phyloP scores from a whole-genome alignment of 2,113 vertebrate genomes.

The Brevimyrus niger region DNA sequence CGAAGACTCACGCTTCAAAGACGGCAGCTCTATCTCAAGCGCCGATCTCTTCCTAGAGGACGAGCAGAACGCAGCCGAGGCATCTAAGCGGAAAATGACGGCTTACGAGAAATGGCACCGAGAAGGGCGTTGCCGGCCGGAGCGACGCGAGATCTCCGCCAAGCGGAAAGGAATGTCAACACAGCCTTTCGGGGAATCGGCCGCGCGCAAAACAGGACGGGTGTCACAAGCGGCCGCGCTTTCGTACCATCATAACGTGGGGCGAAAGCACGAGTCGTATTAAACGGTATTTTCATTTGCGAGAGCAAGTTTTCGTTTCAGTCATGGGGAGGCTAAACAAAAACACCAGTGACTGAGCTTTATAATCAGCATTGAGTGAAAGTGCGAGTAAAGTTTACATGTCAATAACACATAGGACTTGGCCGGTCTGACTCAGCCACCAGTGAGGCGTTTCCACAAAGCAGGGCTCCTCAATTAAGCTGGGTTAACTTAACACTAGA shows the following conservation, averaged over 20 bases:
- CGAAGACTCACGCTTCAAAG: not conserved
- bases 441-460: not conserved
- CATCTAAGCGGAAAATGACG: not conserved
- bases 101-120: not conserved
- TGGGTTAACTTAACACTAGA: not conserved
- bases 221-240: not conserved
- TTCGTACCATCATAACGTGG: not conserved
- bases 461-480: not conserved
- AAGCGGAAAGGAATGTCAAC: not conserved
- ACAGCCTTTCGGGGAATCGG: not conserved
- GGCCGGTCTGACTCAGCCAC: not conserved
- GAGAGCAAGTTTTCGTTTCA: not conserved
- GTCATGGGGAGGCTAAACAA: not conserved
- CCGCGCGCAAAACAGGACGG: not conserved
- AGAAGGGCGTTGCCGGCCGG: not conserved
- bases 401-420: not conserved
- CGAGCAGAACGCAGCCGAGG: rapidly evolving
- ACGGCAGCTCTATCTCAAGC: not conserved
- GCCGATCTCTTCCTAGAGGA: not conserved
- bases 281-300: not conserved
- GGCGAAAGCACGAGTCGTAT: not conserved
- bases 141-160: not conserved
- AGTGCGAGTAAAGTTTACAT: not conserved
- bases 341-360: not conserved
- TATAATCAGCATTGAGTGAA: not conserved